Evolutionary conservation across 2,888 invertebrate species (phyloP), one percentile per base, ranked within the genome.

Genomic region (Drosophila buzzatii): DNA sequence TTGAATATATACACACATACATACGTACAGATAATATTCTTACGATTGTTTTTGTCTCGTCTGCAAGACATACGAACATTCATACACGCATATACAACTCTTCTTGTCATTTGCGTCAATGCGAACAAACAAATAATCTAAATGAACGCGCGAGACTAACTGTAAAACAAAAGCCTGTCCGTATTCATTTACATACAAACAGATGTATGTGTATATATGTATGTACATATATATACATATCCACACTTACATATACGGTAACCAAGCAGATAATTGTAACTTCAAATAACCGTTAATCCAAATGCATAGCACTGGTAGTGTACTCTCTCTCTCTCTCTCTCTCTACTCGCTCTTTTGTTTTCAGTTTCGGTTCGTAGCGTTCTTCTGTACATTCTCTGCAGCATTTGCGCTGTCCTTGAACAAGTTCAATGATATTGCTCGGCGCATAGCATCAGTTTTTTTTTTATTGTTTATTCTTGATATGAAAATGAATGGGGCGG

Each of bases 391-490:
- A 44, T 51, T 69, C 57, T 63, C 42, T 42, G 51, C 16, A 27
- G 58, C n/a, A 33, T 51, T 49, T 18, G 37, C 51, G 45, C 57
- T 80, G 90, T 81, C 85, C 85, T 86, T 86, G 88, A 81, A 63
- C 47, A 82, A 89, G 85, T 89, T 86, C 90, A 86, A 82, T 73
- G 90, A 76, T 85, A 67, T 80, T 71, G 58, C 41, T 52, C 56
- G 57, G 23, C 53, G 44, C n/a, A 49, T 56, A 65, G 31, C 52
- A 74, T 68, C 42, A 41, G 20, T 47, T 16, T 47, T 45, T 23
- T 20, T 18, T 45, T 14, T 59, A 69, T 70, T 71, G 51, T 85
- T 70, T 79, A 56, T 71, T 63, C 63, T 51, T 71, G 55, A 79
- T 73, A 76, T 47, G 27, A 70, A 69, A 71, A 69, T 52, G 53